Conservation (phyloP, 2,888 invertebrate species). For the Andrena fulva region DNA sequence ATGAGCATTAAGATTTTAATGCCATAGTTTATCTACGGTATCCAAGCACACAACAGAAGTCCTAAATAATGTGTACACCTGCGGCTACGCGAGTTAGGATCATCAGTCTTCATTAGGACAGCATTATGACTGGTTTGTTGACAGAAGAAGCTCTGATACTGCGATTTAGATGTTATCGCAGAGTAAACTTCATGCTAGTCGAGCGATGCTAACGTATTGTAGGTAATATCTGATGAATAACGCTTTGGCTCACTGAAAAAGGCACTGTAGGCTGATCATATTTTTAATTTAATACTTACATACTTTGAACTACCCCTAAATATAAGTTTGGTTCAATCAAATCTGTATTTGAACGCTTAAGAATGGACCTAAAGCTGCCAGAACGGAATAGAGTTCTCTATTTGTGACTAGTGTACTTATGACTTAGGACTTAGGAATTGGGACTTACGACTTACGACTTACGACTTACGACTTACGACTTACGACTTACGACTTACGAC, state of each 20-base stretch:
- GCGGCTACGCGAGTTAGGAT: not conserved
- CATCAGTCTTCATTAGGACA: constrained; percentile 13
- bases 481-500: no score
- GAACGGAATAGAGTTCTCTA: not conserved
- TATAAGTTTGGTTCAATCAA: not conserved
- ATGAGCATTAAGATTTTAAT: not conserved
- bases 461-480: no score
- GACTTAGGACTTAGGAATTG: no score
- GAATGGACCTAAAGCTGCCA: not conserved
- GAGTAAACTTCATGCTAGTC: not conserved
- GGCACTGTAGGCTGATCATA: not conserved
- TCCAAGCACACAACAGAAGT: not conserved
- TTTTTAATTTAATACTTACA: not conserved
- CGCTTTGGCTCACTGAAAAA: not conserved
- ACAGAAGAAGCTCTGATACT: constrained; percentile 8
- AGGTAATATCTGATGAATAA: not conserved
- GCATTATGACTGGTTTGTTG: constrained; percentile 1
- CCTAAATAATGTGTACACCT: not conserved
- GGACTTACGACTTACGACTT: no score
- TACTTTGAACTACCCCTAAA: not conserved
- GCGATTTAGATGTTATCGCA: constrained; percentile 4
- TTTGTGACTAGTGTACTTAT: not conserved
- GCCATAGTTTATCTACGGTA: not conserved
- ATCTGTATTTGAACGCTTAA: not conserved
- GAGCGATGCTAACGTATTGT: not conserved